These are phyloP conservation scores for Tokudaia muenninki DNA, from an alignment of 2,797 vertebrate species.

Conservation along the genomic window DNA sequence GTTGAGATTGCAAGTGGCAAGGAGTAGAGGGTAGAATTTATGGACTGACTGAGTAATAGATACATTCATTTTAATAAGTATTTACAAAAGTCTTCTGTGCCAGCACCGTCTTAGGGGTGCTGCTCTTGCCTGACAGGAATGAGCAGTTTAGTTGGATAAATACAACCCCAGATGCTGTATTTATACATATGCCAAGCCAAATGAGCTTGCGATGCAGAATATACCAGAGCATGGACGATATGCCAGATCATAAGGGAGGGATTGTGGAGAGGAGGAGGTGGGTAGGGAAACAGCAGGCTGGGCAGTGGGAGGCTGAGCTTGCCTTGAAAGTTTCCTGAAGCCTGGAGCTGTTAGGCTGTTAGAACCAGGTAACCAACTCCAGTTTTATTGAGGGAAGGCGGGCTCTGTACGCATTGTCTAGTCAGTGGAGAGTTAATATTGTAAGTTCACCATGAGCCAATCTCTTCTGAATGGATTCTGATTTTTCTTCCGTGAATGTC, in stretches of 20 bases:
- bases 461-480: background rate
- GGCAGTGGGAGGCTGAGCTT: background rate
- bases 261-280: background rate
- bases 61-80: constrained; percentile 61
- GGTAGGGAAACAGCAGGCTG: no score
- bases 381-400: background rate
- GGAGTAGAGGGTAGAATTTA: background rate
- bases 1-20: background rate
- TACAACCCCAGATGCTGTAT: background rate
- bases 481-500: background rate
- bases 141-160: background rate
- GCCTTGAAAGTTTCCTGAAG: background rate
- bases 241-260: background rate
- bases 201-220: background rate
- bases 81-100: constrained; percentile 30
- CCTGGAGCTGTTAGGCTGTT: background rate
- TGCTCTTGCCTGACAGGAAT: constrained; percentile 31
- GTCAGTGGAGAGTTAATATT: background rate
- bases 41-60: constrained; percentile 16
- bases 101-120: background rate
- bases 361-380: background rate
- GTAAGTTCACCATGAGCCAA: background rate
- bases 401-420: background rate
- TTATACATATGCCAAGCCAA: background rate
- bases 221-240: fast-evolving